These are phyloP conservation scores for Sycophila sp. DNA, from an alignment of 1,140 invertebrate species.

Conservation along the genomic window DNA sequence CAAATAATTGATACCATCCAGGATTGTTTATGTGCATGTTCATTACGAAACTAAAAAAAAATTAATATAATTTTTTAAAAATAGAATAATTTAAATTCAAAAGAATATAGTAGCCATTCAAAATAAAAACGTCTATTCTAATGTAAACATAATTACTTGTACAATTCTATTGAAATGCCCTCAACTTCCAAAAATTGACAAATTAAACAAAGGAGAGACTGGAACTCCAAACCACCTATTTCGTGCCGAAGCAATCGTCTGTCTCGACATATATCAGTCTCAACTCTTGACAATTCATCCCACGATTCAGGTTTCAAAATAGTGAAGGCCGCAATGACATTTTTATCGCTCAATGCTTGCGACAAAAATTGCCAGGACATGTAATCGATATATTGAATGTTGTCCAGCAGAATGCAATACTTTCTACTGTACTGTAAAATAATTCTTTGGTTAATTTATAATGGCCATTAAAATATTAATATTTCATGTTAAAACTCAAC, in stretches of 20 bases:
- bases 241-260: slow-evolving; percentile 37
- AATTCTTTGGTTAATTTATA: neutral
- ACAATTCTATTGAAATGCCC: slow-evolving; percentile 66
- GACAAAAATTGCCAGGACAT: slow-evolving; percentile 50
- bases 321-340: slow-evolving; percentile 43
- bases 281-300: slow-evolving; percentile 25
- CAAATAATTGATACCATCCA: slow-evolving; percentile 46
- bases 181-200: slow-evolving; percentile 70
- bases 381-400: slow-evolving; percentile 46
- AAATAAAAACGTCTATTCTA: neutral
- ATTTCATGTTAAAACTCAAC: slow-evolving; percentile 5
- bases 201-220: slow-evolving; percentile 62
- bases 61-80: no score
- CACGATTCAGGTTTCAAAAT: slow-evolving; percentile 19
- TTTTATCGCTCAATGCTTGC: slow-evolving; percentile 21
- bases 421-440: neutral
- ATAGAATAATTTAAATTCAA: no score
- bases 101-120: no score
- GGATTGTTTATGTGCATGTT: neutral
- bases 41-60: slow-evolving; percentile 4
- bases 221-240: slow-evolving; percentile 47
- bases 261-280: slow-evolving; percentile 37
- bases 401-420: slow-evolving; percentile 47
- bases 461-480: neutral
- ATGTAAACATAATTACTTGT: slow-evolving; percentile 58